Evolutionary conservation across 1,140 invertebrate species (phyloP).

Genomic region (Lethocerus indicus): DNA sequence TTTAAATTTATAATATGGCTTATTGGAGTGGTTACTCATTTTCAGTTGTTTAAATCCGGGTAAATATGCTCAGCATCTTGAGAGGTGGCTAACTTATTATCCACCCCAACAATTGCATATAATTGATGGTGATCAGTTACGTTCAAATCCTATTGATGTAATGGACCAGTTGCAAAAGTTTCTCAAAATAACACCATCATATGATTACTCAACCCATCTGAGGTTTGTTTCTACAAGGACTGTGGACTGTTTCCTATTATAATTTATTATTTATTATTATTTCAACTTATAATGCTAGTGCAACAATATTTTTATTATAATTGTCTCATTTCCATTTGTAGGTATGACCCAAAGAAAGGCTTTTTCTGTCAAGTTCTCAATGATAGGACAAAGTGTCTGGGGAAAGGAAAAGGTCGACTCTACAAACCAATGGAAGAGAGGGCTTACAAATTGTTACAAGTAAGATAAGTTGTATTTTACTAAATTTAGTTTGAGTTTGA

Average conservation of each 20-base stretch:
- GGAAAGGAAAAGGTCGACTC: constrained; percentile 84
- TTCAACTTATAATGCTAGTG: neutral
- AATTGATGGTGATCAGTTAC: constrained; percentile 83
- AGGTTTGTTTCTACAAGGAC: no score
- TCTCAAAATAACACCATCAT: constrained; percentile 71
- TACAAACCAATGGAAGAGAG: constrained; percentile 85
- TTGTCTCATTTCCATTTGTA: constrained; percentile 24
- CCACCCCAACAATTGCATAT: constrained; percentile 78
- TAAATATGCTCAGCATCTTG: constrained; percentile 88
- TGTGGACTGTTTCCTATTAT: no score
- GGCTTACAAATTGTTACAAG: constrained; percentile 67
- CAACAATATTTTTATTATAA: neutral
- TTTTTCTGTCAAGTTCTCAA: constrained; percentile 85
- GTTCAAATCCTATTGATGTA: constrained; percentile 73
- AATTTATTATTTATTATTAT: neutral
- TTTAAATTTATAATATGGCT: neutral
- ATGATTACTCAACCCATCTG: constrained; percentile 79
- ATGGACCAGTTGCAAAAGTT: constrained; percentile 87
- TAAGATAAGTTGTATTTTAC: no score
- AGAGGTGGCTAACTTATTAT: constrained; percentile 89
- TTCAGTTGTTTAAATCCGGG: constrained; percentile 81
- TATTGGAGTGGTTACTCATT: neutral
- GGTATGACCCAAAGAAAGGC: constrained; percentile 87
- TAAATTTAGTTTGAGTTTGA: no score
- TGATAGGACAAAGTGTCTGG: constrained; percentile 86